Evolutionary conservation across 2,888 invertebrate species (phyloP), one percentile per base, ranked within the genome.

Genomic region (Lasioglossum zephyrum): DNA sequence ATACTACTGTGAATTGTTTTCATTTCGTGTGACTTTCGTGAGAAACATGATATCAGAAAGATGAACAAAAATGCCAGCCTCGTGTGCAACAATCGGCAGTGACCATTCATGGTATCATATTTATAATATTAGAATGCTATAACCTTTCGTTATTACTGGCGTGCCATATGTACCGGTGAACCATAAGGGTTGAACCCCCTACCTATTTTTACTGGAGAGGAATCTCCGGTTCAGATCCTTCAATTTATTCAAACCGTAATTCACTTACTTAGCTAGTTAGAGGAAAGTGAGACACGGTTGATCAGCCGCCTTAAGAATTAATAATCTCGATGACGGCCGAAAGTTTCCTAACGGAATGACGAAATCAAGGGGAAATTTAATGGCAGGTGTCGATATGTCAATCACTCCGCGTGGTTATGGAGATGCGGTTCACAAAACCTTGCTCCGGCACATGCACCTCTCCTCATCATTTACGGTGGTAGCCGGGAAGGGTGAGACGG

Each of bases 331-430:
- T 26, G 72, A 16, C 26, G 79, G 79, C 72, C 77, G 60, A 39
- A 76, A 81, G 69, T 88, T 84, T 83, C 74, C 76, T 69, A 79
- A 26, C 22, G 16, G 49, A 47, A 47, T 87, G 91, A 91, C 88
- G 90, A 92, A 92, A 89, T 92, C 89, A 74, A 77, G 66, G 39
- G 39, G 73, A 79, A 85, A 81, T 69, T 74, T 74, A 47, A 63
- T 88, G 92, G 86, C 92, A 92, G 90, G 90, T 93, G 92, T 92
- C 93, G 93, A 93, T 92, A 93, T 82, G 93, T 92, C 93, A 91
- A 93, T 93, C 93, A 91, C 85, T 81, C 80, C 75, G 88, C 66
- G 26, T 78, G 89, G 86, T 88, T 89, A 89, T 85, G 87, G 85
- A 88, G 81, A 82, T 81, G 73, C 73, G 84, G 44, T 72, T 66